Base-by-base conservation (phyloP, 30 jellyfish, hydroid and myxozoan species). In the Pelagia noctiluca region DNA sequence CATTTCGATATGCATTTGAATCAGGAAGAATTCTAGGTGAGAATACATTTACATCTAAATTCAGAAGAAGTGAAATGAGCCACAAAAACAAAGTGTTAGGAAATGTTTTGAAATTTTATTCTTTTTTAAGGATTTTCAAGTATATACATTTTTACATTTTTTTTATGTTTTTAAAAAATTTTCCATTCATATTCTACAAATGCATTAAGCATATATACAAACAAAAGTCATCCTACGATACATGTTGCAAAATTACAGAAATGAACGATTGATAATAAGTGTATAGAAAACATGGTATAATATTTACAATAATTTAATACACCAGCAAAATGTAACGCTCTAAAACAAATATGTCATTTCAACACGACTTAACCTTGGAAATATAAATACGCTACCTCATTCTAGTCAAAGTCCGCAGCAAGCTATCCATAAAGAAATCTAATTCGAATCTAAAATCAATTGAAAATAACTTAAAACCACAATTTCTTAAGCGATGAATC, bases 81-180 rank as follows among this genome's bases (percentile, higher is more conserved):
- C 8, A 42, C 16, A 16, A 42, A 42, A 42, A 8, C 8, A 42
- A 5, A 5, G 8, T 42, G 16, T 52, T 52, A 52, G 68, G 21
- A 52, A 52, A 28, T 63, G 10, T 63, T 63, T 63, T 4, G 49
- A 13, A 3, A 19, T 82, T 82, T 82, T 69, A 62, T 50, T 54
- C 52, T 82, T 82, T 82, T 82, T 69, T 68, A 73, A 35, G 34
- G 50, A 80, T 80, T 30, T 72, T 57, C 57, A 67, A 60, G 53
- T 47, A 68, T 82, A 34, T 82, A 82, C 92, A 82, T 82, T 82
- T 82, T 82, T 82, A 82, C 92, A 82, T 46, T 82, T 81, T 82
- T 82, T 82, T 82, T 57, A 50, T 63, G 35, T 37, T 82, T 82
- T 82, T 68, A 49, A 69, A 81, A 82, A 82, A 48, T 82, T 36